A percentile compares a stretch with the other conserved stretches of the same genome.
Evolutionary conservation across 2,797 vertebrate species (phyloP).

Genomic region (Adelosebastes latens): DNA sequence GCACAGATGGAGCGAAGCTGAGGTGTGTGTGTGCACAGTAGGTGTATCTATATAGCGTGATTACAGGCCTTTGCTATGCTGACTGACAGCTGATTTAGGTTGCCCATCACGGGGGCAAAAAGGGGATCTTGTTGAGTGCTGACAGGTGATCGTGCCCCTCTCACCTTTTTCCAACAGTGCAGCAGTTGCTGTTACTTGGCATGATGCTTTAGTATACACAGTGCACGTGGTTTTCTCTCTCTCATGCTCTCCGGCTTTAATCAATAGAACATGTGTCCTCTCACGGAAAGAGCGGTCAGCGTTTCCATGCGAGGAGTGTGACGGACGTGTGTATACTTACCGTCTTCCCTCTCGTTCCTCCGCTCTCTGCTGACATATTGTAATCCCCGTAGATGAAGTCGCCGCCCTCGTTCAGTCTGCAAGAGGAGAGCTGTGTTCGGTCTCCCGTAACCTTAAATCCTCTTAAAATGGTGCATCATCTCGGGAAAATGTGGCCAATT

Average conservation of each 20-base stretch:
- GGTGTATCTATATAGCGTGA: slow-evolving; percentile 2
- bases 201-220: slow-evolving; percentile 21
- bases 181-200: slow-evolving; percentile 32
- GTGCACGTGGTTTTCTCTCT: slow-evolving; percentile 8
- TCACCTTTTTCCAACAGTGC: slow-evolving; percentile 16
- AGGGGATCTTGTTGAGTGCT: slow-evolving; percentile 10
- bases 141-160: slow-evolving; percentile 21
- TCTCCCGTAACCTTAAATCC: neutral
- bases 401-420: neutral
- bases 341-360: slow-evolving; percentile 14
- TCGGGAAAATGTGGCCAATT: neutral
- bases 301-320: slow-evolving; percentile 20
- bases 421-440: neutral
- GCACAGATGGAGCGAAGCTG: slow-evolving; percentile 27
- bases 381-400: slow-evolving; percentile 10
- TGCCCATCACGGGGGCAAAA: neutral
- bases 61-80: neutral
- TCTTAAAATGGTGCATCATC: neutral
- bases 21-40: neutral
- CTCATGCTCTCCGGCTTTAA: slow-evolving; percentile 23
- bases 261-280: slow-evolving; percentile 48
- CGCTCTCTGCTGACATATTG: slow-evolving; percentile 11
- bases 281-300: slow-evolving; percentile 19
- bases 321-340: slow-evolving; percentile 23
- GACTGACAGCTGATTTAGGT: slow-evolving; percentile 35